Base-by-base conservation (phyloP, 2,113 vertebrate species). In the Eurystomus gularis region DNA sequence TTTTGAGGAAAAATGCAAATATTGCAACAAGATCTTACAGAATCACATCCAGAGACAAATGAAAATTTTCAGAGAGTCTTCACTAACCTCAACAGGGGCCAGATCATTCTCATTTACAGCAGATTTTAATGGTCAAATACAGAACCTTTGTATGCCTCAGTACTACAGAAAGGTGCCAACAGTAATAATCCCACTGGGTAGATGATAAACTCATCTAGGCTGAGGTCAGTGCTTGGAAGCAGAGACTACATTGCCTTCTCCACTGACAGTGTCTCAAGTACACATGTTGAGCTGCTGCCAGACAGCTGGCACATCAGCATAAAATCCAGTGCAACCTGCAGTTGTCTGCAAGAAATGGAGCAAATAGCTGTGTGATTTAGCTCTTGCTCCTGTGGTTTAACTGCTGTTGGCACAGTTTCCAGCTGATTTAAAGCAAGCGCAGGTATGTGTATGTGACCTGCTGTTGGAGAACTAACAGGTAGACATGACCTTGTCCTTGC, bases 341-440 rank as follows among this genome's bases (percentile, higher is more conserved):
- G 61, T 57, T 60, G 60, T 72, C 77, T 44, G 81, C 64, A 57
- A 73, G 86, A 94, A 95, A 87, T 79, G 24, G 81, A 96, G 86
- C 86, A 96, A 89, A 94, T 12, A 93, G 42, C 85, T 85, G 39
- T 64, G 84, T 94, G 95, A 95, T 94, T 79, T 84, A 84, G 55
- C 81, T 87, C 10, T 17, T 91, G 60, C 61, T 91, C 69, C 86
- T 5, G 39, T 31, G 57, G 86, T 37, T 93, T 82, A 65, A 3
- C 52, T 91, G 93, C 77, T 94, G 39, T 75, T 96, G 81, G 81
- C 83, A 57, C 48, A 86, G 89, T 83, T 91, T 95, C 89, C 89
- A 93, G 61, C 89, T 76, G 89, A 20, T 89, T 94, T 87, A 96
- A 96, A 94, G 84, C 51, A 72, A 95, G 33, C 29, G 37, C 65